Percentiles rank a stretch among this genome's conserved stretches.
phyloP scores from a whole-genome alignment of 2,888 invertebrate genomes.

The Caenorhabditis plicata region DNA sequence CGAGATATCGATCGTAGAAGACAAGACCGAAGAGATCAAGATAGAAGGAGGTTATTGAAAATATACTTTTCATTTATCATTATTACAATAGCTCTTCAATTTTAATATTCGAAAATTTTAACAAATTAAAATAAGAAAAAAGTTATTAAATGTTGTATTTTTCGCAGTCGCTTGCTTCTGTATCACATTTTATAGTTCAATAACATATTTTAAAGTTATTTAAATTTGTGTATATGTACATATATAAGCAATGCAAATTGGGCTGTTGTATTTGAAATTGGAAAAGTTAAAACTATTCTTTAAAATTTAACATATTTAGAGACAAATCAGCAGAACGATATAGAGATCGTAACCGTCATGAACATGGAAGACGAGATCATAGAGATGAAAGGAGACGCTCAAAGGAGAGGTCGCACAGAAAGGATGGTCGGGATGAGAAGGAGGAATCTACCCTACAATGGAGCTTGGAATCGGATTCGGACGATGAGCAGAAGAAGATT shows the following conservation, averaged over 20 bases:
- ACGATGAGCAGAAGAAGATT: slow-evolving; percentile 54
- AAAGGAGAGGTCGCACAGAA: not conserved
- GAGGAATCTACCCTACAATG: slow-evolving; percentile 34
- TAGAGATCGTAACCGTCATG: not conserved
- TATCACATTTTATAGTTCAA: too few relatives aligned
- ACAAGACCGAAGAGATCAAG: not conserved
- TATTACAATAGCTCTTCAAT: not conserved
- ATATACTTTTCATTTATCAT: slow-evolving; percentile 4
- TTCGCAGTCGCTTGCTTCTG: too few relatives aligned
- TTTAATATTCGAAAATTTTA: too few relatives aligned
- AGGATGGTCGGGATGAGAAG: not conserved
- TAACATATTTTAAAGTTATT: too few relatives aligned
- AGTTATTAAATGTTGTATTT: too few relatives aligned
- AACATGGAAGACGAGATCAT: not conserved
- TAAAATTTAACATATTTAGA: slow-evolving; percentile 5
- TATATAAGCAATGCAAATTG: too few relatives aligned
- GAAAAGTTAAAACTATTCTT: too few relatives aligned
- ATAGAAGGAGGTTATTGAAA: slow-evolving; percentile 4
- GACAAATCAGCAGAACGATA: slow-evolving; percentile 8
- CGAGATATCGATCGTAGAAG: not conserved
- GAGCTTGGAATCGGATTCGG: slow-evolving; percentile 46
- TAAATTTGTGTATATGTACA: too few relatives aligned
- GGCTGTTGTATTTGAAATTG: too few relatives aligned
- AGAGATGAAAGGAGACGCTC: not conserved
- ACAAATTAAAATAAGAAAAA: too few relatives aligned